These are phyloP conservation scores for Criorhina ranunculi DNA, from an alignment of 2,888 invertebrate genomes.

Conservation along the genomic window DNA sequence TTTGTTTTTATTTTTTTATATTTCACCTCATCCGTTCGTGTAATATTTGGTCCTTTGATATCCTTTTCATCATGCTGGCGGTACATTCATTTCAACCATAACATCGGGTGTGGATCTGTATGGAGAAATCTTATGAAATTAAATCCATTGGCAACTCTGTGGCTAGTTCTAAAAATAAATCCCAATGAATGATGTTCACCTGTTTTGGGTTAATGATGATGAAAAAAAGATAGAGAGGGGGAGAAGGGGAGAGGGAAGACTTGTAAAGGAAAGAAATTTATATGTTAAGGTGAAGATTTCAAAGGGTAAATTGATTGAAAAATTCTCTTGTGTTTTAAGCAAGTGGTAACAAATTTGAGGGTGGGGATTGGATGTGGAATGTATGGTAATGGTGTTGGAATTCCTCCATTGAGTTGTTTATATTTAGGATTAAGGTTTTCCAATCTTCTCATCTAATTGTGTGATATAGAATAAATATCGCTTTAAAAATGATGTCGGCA, in stretches of 20 bases:
- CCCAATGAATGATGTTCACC: conserved; percentile 16
- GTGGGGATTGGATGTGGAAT: neutral
- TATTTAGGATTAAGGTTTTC: no score
- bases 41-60: conserved; percentile 32
- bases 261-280: neutral
- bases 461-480: no score
- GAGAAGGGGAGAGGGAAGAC: neutral
- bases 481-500: no score
- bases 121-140: conserved; percentile 57
- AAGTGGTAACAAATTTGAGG: no score
- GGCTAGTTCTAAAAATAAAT: conserved; percentile 37
- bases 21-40: conserved; percentile 24
- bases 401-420: neutral
- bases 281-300: conserved; percentile 1
- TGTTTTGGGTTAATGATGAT: neutral
- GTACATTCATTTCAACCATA: conserved; percentile 5
- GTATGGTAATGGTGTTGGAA: neutral
- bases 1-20: neutral
- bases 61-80: conserved; percentile 38
- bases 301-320: conserved; percentile 10
- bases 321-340: neutral
- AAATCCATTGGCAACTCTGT: conserved; percentile 40
- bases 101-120: conserved; percentile 2
- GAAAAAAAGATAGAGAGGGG: neutral
- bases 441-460: no score